Percentiles rank a stretch among this genome's conserved stretches.
phyloP scores from a whole-genome alignment of 2,113 vertebrate genomes.

The Sciurus niger region DNA sequence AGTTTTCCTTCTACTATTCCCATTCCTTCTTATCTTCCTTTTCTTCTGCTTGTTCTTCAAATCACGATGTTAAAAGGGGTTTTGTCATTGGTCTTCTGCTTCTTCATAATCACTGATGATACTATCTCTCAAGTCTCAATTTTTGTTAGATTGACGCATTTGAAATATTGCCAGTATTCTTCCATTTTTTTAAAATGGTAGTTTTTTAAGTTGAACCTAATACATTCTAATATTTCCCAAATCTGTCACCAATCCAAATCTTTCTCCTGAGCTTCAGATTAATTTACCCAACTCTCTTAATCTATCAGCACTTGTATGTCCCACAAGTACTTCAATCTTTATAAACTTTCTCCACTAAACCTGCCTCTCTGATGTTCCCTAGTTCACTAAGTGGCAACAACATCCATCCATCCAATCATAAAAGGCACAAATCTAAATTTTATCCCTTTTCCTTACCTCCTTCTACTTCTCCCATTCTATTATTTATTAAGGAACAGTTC shows the following conservation, averaged over 20 bases:
- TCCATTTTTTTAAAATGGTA: slow-evolving; percentile 27
- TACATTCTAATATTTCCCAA: background rate
- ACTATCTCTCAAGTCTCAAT: background rate
- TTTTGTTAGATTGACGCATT: slow-evolving; percentile 28
- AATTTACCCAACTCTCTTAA: background rate
- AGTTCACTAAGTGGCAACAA: background rate
- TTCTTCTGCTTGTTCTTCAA: slow-evolving; percentile 26
- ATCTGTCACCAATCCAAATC: background rate
- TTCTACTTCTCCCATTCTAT: background rate
- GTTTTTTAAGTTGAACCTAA: background rate
- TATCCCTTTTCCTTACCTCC: background rate
- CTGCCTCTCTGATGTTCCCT: background rate
- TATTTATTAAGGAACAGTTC: background rate
- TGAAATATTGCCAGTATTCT: background rate
- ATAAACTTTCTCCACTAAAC: background rate
- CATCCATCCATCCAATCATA: background rate
- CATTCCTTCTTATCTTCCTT: background rate
- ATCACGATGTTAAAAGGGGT: background rate
- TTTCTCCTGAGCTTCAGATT: background rate
- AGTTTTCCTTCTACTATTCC: background rate
- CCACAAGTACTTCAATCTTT: background rate
- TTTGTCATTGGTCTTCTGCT: slow-evolving; percentile 23
- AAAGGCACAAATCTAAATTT: background rate
- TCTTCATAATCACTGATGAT: background rate
- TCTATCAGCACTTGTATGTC: background rate